Evolutionary conservation across 2,888 invertebrate species (phyloP).

Genomic region (Perizoma flavofasciatum): DNA sequence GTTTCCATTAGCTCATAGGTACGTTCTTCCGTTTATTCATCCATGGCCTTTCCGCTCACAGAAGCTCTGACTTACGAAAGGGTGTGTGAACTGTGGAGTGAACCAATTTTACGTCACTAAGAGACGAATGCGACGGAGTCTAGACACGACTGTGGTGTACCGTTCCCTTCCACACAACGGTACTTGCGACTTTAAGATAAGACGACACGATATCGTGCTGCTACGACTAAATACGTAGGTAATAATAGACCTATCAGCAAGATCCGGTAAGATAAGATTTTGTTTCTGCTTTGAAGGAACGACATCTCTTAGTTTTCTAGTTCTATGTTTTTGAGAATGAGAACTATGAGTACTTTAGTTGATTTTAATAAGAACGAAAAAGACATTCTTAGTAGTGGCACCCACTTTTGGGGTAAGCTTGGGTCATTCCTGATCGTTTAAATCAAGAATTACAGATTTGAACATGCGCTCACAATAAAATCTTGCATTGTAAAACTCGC

Average conservation of each 20-base stretch:
- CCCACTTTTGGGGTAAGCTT: too few relatives aligned
- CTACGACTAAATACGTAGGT: background rate
- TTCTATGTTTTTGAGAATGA: too few relatives aligned
- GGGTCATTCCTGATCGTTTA: too few relatives aligned
- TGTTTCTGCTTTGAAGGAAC: background rate
- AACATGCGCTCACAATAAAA: background rate
- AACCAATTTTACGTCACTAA: conserved; percentile 39
- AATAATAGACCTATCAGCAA: too few relatives aligned
- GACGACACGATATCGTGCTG: conserved; percentile 24
- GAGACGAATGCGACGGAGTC: conserved; percentile 32
- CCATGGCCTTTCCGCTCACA: background rate
- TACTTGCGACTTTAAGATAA: conserved; percentile 21
- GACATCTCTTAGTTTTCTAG: too few relatives aligned
- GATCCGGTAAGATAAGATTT: too few relatives aligned
- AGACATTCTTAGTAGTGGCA: too few relatives aligned
- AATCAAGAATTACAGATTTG: too few relatives aligned
- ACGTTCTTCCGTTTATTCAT: too few relatives aligned
- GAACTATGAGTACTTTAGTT: too few relatives aligned
- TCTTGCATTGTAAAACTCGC: conserved; percentile 14
- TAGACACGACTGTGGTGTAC: conserved; percentile 45
- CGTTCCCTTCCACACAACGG: conserved; percentile 45
- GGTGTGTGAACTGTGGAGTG: background rate
- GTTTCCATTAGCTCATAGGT: too few relatives aligned
- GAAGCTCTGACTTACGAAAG: background rate
- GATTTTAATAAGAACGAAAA: too few relatives aligned